Base-by-base conservation (phyloP, 92 coral and sea anemone species). In the Phymanthus crucifer region DNA sequence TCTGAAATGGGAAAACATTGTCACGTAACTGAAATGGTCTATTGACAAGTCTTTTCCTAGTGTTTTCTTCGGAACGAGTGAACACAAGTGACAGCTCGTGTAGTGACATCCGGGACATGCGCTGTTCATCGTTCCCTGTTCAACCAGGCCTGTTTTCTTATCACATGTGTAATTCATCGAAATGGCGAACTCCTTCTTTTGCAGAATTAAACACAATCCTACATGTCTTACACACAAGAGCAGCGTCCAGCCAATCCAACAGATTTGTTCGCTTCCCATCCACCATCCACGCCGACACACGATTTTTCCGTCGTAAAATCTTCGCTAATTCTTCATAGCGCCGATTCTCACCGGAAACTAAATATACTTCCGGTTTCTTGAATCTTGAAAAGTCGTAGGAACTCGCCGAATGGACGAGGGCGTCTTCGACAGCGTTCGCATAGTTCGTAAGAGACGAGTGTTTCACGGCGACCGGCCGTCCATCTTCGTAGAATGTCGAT, bases 301-400 rank as follows among this genome's bases (percentile, higher is more conserved):
- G 71, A 35, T 91, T 91, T 35, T 89, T 86, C 67, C 90, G 83
- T 84, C 96, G 90, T 58, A 91, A 74, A 72, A 91, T 91, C 86
- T 89, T 91, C 91, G 96, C 89, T 54, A 91, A 74, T 83, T 91
- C 96, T 83, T 91, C 96, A 93, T 89, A 91, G 14, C 91, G 90
- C 71, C 96, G 93, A 89, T 84, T 83, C 36, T 87, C 93, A 1
- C 96, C 93, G 80, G 96, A 91, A 27, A 91, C 96, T 77, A 91
- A 76, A 80, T 91, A 91, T 21, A 89, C 96, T 52, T 91, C 93
- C 75, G 96, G 93, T 64, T 89, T 91, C 72, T 83, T 91, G 75
- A 83, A 89, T 9, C 93, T 88, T 38, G 96, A 86, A 70, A 83
- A 91, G 77, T 89, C 96, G 89, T 79, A 91, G 13, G 88, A 84